A percentile compares a stretch with the other conserved stretches of the same genome.
Conservation (phyloP, 37 sponge, comb jelly and placozoan species). For the Lycopodina hypogea region DNA sequence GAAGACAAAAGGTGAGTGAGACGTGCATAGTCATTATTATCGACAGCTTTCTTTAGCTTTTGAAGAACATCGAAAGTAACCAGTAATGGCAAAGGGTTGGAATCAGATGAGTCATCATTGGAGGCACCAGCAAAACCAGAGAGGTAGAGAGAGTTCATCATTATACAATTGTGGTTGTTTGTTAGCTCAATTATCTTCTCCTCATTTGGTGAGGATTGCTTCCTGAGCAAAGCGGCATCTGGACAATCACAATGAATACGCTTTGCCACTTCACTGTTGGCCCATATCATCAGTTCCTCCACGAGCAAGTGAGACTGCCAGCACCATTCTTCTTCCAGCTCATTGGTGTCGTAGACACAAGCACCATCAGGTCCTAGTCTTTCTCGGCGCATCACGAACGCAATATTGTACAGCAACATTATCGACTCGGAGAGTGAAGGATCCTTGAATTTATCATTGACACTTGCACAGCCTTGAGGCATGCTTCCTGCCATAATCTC, state of each 20-base stretch:
- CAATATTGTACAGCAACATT: slow-evolving; percentile 31
- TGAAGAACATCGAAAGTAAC: slow-evolving; percentile 1
- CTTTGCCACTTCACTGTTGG: slow-evolving; percentile 45
- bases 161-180: not conserved
- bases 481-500: slow-evolving; percentile 11
- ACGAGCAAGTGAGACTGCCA: slow-evolving; percentile 51
- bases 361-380: slow-evolving; percentile 21
- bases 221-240: slow-evolving; percentile 29
- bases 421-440: slow-evolving; percentile 23
- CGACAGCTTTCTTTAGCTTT: not conserved
- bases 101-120: not conserved
- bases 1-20: slow-evolving; percentile 20
- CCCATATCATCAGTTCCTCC: slow-evolving; percentile 78
- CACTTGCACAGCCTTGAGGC: not conserved
- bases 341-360: slow-evolving; percentile 21
- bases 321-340: slow-evolving; percentile 1
- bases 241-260: not conserved
- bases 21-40: not conserved
- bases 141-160: slow-evolving; percentile 11
- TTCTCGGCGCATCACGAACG: slow-evolving; percentile 5
- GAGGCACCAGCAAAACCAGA: not conserved
- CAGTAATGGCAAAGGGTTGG: not conserved
- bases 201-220: slow-evolving; percentile 34
- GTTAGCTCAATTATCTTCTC: not conserved
- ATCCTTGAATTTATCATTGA: not conserved